A percentile compares a stretch with the other conserved stretches of the same genome.
Evolutionary conservation across 2,113 vertebrate genomes (phyloP).

Genomic region (Lates calcarifer): DNA sequence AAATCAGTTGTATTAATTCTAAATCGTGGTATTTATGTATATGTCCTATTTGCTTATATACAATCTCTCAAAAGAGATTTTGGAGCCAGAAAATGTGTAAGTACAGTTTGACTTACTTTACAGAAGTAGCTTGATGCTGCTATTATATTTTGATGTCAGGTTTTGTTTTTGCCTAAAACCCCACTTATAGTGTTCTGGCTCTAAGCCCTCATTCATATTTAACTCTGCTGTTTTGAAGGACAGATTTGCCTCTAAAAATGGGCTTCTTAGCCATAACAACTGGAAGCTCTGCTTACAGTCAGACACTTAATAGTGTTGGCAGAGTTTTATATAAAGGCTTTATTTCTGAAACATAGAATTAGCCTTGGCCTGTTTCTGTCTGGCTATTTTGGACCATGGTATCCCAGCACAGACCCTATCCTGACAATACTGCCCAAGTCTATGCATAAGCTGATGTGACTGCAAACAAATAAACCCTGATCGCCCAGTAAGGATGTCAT

Average conservation of each 20-base stretch:
- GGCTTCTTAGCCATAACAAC: slow-evolving; percentile 23
- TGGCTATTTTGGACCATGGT: slow-evolving; percentile 5
- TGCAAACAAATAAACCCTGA: slow-evolving; percentile 49
- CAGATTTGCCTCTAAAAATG: slow-evolving; percentile 40
- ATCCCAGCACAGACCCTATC: slow-evolving; percentile 3
- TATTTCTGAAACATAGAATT: slow-evolving; percentile 21
- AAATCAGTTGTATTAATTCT: neutral
- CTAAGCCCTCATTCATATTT: slow-evolving; percentile 32
- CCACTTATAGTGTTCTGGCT: slow-evolving; percentile 6
- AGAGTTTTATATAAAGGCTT: slow-evolving; percentile 25
- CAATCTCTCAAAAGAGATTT: neutral
- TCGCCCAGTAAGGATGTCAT: slow-evolving; percentile 31
- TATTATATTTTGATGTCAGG: slow-evolving; percentile 17
- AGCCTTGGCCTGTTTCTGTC: neutral
- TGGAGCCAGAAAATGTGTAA: neutral
- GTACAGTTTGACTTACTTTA: slow-evolving; percentile 6
- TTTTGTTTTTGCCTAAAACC: slow-evolving; percentile 11
- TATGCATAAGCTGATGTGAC: slow-evolving; percentile 31
- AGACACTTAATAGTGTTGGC: slow-evolving; percentile 25
- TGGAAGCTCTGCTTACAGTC: slow-evolving; percentile 7
- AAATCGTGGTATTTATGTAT: neutral
- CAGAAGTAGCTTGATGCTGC: slow-evolving; percentile 6
- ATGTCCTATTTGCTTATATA: slow-evolving; percentile 1
- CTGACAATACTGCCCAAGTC: slow-evolving; percentile 32
- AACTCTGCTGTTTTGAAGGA: slow-evolving; percentile 31